Base-by-base conservation (phyloP, 2,797 vertebrate genomes). In the Esox masquinongy region DNA sequence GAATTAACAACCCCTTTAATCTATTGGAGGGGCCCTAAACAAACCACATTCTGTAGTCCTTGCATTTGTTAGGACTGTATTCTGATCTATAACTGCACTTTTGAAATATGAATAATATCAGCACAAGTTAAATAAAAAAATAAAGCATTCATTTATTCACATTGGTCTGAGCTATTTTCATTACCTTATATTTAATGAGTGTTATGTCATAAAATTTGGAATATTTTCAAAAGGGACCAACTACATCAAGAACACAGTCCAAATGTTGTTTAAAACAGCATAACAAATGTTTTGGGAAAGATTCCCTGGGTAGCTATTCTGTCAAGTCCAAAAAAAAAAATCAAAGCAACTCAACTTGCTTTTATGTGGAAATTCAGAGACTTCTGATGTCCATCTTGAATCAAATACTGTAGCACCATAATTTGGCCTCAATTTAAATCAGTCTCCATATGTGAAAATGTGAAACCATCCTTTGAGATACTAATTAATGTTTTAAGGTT, bases 371-470 rank as follows among this genome's bases (percentile, higher is more conserved):
- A 77, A 47, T 51, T 70, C 50, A 68, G 67, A n/a, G 47, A 47
- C 69, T 59, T 84, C 64, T 29, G 53, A 72, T 68, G 50, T 72
- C 36, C 53, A 75, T 78, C 29, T 3, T 64, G 39, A 22, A 77
- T 63, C 17, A 53, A 47, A 47, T 12, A 47, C 43, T n/a, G 14
- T 5, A 61, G 68, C 56, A 72, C 39, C 26, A 74, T 2, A 79
- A 68, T 73, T 67, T 72, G 59, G 53, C 47, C 69, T 75, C 76
- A 82, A 82, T 88, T 86, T 29, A 87, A 75, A 74, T 36, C 78
- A 29, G 43, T 66, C 77, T 76, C 79, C 72, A 73, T 79, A 77
- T 70, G 67, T 63, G 71, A 80, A 81, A 39, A 59, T 2, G 12
- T 59, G 19, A 26, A 70, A 50, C 75, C 11, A 77, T 66, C 77